Evolutionary conservation across 2,888 invertebrate species (phyloP).

Genomic region (Meandrusa payeni): DNA sequence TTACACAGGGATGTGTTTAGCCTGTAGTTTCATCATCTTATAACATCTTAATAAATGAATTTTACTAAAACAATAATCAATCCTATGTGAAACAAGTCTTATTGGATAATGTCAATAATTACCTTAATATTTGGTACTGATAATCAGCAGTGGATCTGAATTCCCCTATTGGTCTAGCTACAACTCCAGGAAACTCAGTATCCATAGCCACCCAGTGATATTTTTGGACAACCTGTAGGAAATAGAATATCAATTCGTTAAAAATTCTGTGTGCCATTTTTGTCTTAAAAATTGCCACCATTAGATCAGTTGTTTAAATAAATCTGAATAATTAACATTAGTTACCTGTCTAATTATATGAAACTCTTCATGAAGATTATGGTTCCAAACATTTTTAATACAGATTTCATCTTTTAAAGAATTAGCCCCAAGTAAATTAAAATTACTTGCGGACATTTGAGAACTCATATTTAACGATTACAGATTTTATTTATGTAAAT

Average conservation of each 20-base stretch:
- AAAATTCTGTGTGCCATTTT: no score
- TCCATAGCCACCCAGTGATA: conserved; percentile 92
- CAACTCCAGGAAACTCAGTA: conserved; percentile 98
- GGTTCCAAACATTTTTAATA: conserved; percentile 96
- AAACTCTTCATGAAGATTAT: conserved; percentile 96
- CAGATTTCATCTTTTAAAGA: conserved; percentile 85
- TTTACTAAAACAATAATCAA: no score
- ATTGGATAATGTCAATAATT: no score
- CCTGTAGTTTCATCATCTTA: no score
- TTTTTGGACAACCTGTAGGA: conserved; percentile 82
- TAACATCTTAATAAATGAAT: no score
- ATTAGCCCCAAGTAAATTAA: conserved; percentile 28
- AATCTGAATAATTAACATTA: no score
- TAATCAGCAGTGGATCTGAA: conserved; percentile 92
- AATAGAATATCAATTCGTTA: no score
- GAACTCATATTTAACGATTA: conserved; percentile 20
- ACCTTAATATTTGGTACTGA: conserved; percentile 91
- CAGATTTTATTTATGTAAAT: no score
- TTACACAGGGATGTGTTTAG: no score
- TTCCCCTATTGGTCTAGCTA: conserved; percentile 96
- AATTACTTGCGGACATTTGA: conserved; percentile 31
- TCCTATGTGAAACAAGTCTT: no score
- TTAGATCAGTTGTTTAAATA: no score
- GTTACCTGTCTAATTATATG: conserved; percentile 89
- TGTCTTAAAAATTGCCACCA: no score